A percentile compares a stretch with the other conserved stretches of the same genome.
These are phyloP conservation scores for Diarsia mendica DNA, from an alignment of 2,888 invertebrate species.

Conservation along the genomic window DNA sequence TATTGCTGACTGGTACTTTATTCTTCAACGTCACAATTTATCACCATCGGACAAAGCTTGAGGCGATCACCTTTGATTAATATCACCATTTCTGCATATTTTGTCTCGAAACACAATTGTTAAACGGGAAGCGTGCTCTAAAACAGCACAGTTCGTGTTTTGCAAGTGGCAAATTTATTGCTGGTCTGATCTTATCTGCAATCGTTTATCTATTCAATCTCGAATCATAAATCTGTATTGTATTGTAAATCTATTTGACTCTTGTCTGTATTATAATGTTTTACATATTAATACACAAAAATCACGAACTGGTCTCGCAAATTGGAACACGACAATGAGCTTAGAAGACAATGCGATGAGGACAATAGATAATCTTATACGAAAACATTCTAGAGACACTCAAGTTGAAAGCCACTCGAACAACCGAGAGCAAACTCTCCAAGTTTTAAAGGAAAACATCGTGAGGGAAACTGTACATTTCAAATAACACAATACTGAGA, in stretches of 20 bases:
- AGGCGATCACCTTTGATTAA: constrained; percentile 59
- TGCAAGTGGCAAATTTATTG: constrained; percentile 65
- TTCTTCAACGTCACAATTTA: constrained; percentile 34
- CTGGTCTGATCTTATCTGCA: constrained; percentile 59
- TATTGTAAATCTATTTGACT: constrained; percentile 55
- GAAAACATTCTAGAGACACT: constrained; percentile 20
- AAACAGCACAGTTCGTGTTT: constrained; percentile 60
- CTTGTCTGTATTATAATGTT: constrained; percentile 48
- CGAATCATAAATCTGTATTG: constrained; percentile 60
- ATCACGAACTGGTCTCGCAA: constrained; percentile 38
- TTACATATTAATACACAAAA: constrained; percentile 60
- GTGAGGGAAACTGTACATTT: constrained; percentile 44
- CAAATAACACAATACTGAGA: constrained; percentile 52
- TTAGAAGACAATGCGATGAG: constrained; percentile 5
- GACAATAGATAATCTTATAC: constrained; percentile 6
- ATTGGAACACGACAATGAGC: constrained; percentile 43
- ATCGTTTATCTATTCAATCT: constrained; percentile 65
- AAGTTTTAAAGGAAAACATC: constrained; percentile 38
- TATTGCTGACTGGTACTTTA: constrained; percentile 28
- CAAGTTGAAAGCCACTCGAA: constrained; percentile 10
- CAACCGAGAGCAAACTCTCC: constrained; percentile 6
- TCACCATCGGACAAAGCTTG: constrained; percentile 32
- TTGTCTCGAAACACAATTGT: constrained; percentile 57
- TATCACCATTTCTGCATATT: constrained; percentile 55
- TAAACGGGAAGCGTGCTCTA: constrained; percentile 61